Base-by-base conservation (phyloP, 2,797 vertebrate genomes). In the Protonibea diacanthus region DNA sequence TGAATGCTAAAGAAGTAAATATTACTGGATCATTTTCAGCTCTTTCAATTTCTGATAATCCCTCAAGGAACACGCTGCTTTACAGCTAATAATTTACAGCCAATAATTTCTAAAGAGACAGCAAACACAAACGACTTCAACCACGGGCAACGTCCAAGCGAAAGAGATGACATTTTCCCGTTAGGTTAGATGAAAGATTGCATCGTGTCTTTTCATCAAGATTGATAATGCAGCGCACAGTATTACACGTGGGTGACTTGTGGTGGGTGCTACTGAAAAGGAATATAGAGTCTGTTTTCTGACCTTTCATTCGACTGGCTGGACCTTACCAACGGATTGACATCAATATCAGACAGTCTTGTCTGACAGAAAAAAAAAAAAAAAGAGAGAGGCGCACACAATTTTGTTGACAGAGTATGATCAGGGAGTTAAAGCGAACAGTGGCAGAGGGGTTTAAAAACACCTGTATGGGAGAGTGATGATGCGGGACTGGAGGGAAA, bases 201-300 rank as follows among this genome's bases (percentile, higher is more conserved):
- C 67, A 42, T 74, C 33, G 14, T 59, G 84, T 85, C 83, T 93
- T 91, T 93, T 92, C 89, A 89, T 91, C 71, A 85, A 67, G 85
- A 83, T 84, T 92, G 86, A 91, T 91, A 92, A 92, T 90, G 81
- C 66, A 15, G 71, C 58, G 4, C 80, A 13, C 78, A 83, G 87
- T 78, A 79, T 82, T 80, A 88, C 75, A 86, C 80, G 89, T 89
- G 88, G 90, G 86, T 82, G 90, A 90, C 88, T 91, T 77, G 58
- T 14, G 58, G 48, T 71, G 82, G 84, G 73, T 80, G 84, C 81
- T 65, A 48, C 87, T 88, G 86, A 90, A 93, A 90, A 84, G 80
- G 84, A 88, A 90, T 84, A 84, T 81, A 86, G 83, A 92, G 88
- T 87, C 88, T 85, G 81, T 87, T 86, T 86, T 79, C 63, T 93